Base-by-base conservation (phyloP, 2,797 vertebrate genomes). In the Ambastaia sidthimunki region DNA sequence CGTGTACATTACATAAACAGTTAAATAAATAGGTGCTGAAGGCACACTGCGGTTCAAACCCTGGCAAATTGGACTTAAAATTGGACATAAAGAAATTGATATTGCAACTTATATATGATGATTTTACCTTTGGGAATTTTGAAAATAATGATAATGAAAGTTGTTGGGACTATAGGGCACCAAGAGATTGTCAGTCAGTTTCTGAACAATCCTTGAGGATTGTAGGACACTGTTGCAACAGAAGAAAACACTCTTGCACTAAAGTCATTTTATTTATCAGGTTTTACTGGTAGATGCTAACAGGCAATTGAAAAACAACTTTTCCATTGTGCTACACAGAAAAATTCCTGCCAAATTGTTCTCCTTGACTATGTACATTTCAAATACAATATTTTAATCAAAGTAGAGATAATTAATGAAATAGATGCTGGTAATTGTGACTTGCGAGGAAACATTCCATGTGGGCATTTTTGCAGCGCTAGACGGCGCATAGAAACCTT, bases 361-460 rank as follows among this genome's bases (percentile, higher is more conserved):
- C 1, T 44, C 2, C 7, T 44, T 48, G 62, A 74, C 25, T 13
- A 34, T 16, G 28, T 48, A 63, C 28, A 23, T 34, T 37, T 5
- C 41, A 68, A 54, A 54, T 34, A 62, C 25, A 0, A 21, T 12
- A 41, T 34, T 41, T 11, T 19, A 15, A 19, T 72, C 19, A 10
- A 41, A 37, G 31, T 16, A 44, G 31, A 72, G 13, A 52, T 13
- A 25, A 28, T 57, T 41, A 37, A 21, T 13, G n/a, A 67, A 55
- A 44, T 44, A 25, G 16, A 76, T 28, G 74, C 65, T 76, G 34
- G 50, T 47, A 50, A 57, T 57, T n/a, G n/a, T 41, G 63, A 68
- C 34, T 12, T 57, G 31, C 7, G n/a, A 48, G 5, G 9, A 78
- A 71, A 71, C 55, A 62, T 34, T 71, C 19, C 47, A 68, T 65